Conservation (phyloP, 2,797 vertebrate genomes). For the Mionectes olivaceus region DNA sequence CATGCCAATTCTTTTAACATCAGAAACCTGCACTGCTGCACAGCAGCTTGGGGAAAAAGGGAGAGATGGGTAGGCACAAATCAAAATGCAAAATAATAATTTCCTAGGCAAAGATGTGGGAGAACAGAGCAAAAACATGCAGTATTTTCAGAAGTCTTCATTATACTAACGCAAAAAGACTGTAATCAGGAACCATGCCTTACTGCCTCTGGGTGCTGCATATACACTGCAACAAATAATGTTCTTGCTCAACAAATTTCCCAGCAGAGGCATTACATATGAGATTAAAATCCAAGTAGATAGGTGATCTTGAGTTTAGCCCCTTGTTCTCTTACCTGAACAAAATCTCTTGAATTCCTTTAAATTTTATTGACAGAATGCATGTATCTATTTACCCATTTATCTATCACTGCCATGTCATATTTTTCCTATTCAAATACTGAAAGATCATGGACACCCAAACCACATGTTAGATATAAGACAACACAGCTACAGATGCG, state of each 20-base stretch:
- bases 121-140: neutral
- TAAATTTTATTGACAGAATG: neutral
- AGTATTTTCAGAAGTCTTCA: neutral
- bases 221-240: neutral
- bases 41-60: neutral
- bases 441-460: neutral
- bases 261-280: neutral
- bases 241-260: neutral
- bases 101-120: neutral
- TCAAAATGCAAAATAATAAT: neutral
- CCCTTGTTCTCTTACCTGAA: neutral
- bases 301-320: neutral
- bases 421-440: neutral
- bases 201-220: neutral
- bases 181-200: neutral
- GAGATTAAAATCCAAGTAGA: neutral
- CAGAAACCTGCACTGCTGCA: neutral
- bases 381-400: neutral
- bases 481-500: neutral
- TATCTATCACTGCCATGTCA: rapidly evolving
- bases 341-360: neutral
- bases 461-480: neutral
- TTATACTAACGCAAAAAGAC: neutral
- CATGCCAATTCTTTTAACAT: neutral
- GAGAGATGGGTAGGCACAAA: neutral